Conservation (phyloP, 1,140 invertebrate genomes). For the Alviniconcha marisindica region DNA sequence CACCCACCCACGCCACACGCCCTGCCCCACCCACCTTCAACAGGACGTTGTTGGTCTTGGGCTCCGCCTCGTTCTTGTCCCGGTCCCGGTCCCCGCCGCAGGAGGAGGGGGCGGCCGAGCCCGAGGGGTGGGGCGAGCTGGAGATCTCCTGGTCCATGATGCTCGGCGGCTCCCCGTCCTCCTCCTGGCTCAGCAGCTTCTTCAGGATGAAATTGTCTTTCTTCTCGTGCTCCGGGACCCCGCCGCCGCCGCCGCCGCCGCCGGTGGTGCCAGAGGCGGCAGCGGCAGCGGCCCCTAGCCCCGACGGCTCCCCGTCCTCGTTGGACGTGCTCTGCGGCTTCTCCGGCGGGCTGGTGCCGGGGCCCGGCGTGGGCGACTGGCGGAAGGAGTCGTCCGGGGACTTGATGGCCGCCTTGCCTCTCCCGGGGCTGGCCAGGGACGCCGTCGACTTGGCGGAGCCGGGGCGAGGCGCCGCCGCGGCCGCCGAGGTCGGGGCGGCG, state of each 20-base stretch:
- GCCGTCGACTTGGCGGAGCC: slow-evolving; percentile 41
- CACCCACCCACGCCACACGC: no score
- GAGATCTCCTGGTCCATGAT: slow-evolving; percentile 50
- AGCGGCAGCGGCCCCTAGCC: no score
- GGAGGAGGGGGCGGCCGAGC: slow-evolving; percentile 13
- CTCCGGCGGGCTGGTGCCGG: slow-evolving; percentile 73
- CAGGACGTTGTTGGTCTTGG: slow-evolving; percentile 81
- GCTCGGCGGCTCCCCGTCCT: slow-evolving; percentile 78
- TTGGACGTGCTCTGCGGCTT: slow-evolving; percentile 76
- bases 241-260: slow-evolving; percentile 41
- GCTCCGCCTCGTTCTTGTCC: slow-evolving; percentile 73
- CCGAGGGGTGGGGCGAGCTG: slow-evolving; percentile 42
- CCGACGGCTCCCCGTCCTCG: slow-evolving; percentile 73
- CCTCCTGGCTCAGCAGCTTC: slow-evolving; percentile 88
- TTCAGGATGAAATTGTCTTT: slow-evolving; percentile 83
- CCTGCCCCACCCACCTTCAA: slow-evolving; percentile 82
- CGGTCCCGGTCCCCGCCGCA: slow-evolving; percentile 28
- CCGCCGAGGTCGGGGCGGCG: slow-evolving; percentile 17
- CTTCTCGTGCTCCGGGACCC: slow-evolving; percentile 54
- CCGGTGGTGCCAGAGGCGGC: no score
- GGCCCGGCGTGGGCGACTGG: slow-evolving; percentile 79
- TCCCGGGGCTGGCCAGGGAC: slow-evolving; percentile 46
- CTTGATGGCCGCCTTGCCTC: slow-evolving; percentile 48
- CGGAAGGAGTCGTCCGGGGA: slow-evolving; percentile 75
- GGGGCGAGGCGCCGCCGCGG: slow-evolving; percentile 21